phyloP scores from a whole-genome alignment of 2,113 vertebrate genomes.

The Marmota monax region DNA sequence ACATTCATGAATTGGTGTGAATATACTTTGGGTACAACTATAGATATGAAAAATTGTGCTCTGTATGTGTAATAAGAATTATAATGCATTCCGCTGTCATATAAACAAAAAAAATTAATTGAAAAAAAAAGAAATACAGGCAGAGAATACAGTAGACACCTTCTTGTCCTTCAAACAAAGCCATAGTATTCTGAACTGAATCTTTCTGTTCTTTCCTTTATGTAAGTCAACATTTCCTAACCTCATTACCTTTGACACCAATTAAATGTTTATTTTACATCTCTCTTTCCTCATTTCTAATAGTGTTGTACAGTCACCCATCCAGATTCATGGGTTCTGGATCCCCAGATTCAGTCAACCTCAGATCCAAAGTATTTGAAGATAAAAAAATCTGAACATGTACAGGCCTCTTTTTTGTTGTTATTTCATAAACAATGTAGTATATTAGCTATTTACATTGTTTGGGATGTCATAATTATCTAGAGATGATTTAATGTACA shows the following conservation, averaged over 20 bases:
- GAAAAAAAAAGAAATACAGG: too few relatives aligned
- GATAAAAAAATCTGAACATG: neutral
- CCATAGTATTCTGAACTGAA: neutral
- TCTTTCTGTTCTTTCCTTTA: neutral
- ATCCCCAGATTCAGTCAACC: neutral
- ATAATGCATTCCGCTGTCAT: too few relatives aligned
- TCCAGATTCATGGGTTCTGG: neutral
- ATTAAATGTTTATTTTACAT: neutral
- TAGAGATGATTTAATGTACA: neutral
- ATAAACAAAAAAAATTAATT: too few relatives aligned
- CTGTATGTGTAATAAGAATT: too few relatives aligned
- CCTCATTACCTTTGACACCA: neutral
- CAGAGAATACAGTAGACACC: neutral
- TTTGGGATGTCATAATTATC: neutral
- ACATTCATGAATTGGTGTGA: too few relatives aligned
- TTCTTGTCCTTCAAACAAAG: neutral
- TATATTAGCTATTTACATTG: neutral
- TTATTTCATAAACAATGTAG: neutral
- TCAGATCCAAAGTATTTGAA: neutral
- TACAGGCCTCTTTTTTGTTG: neutral
- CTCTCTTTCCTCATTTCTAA: neutral
- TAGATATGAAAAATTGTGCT: too few relatives aligned
- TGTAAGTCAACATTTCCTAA: neutral
- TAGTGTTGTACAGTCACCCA: neutral
- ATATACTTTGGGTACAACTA: too few relatives aligned